These are phyloP conservation scores for Mesoligia furuncula DNA, from an alignment of 2,888 invertebrate species.

Conservation along the genomic window DNA sequence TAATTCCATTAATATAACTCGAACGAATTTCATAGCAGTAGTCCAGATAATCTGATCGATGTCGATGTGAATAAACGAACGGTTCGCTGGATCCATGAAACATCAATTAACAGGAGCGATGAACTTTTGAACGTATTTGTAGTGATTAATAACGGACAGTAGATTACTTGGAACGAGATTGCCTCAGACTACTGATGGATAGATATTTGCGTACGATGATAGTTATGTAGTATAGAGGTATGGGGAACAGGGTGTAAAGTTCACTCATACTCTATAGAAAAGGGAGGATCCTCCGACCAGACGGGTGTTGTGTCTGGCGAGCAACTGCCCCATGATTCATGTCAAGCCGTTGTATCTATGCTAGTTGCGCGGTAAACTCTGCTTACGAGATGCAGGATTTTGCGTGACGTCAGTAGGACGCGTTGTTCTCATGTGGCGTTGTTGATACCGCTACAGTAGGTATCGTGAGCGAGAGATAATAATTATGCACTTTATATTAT, in stretches of 20 bases:
- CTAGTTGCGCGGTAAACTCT: too few relatives aligned
- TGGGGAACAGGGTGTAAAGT: too few relatives aligned
- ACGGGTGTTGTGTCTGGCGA: too few relatives aligned
- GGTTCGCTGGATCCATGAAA: constrained; percentile 24
- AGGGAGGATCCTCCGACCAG: too few relatives aligned
- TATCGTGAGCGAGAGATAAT: neutral
- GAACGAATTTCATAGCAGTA: constrained; percentile 12
- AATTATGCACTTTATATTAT: neutral
- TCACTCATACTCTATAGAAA: too few relatives aligned
- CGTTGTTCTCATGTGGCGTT: too few relatives aligned
- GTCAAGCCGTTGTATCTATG: too few relatives aligned
- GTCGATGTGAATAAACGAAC: constrained; percentile 15
- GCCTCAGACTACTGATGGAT: neutral
- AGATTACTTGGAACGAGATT: neutral
- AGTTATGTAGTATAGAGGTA: too few relatives aligned
- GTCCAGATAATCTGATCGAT: constrained; percentile 27
- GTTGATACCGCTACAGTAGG: too few relatives aligned
- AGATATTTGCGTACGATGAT: neutral
- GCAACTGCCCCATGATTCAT: too few relatives aligned
- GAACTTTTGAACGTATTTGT: constrained; percentile 28
- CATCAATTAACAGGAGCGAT: constrained; percentile 40
- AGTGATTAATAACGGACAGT: constrained; percentile 44
- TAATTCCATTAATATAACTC: constrained; percentile 7
- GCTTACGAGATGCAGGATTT: too few relatives aligned
- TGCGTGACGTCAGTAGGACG: too few relatives aligned